Percentiles rank a stretch among this genome's conserved stretches.
Evolutionary conservation across 2,113 vertebrate species (phyloP).

Genomic region (Actenoides lindsayi): DNA sequence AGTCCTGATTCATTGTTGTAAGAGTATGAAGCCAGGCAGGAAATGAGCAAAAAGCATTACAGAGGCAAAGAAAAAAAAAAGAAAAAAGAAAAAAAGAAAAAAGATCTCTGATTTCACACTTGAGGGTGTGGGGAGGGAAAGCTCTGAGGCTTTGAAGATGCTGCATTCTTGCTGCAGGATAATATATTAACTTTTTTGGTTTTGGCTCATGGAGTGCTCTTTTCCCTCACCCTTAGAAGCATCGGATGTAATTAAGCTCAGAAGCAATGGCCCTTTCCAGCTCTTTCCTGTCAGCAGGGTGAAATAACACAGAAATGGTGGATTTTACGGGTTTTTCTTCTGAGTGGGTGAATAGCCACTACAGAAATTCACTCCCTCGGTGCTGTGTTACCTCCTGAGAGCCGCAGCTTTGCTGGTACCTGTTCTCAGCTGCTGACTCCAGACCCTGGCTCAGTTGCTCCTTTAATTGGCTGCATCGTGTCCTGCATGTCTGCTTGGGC

Average conservation of each 20-base stretch:
- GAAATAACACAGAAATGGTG: not conserved
- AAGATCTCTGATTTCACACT: slow-evolving; percentile 21
- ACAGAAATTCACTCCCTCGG: not conserved
- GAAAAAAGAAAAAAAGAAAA: not conserved
- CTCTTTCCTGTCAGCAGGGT: not conserved
- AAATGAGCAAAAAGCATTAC: slow-evolving; percentile 25
- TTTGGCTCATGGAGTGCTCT: not conserved
- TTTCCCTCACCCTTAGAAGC: not conserved
- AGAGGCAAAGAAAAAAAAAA: not conserved
- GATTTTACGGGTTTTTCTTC: not conserved
- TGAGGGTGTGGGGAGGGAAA: not conserved
- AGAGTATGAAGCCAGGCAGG: not conserved
- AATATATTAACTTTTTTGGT: not conserved
- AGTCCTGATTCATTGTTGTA: not conserved
- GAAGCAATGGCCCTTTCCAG: not conserved
- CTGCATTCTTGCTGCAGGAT: not conserved
- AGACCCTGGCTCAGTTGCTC: not conserved
- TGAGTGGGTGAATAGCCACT: not conserved
- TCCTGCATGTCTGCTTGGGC: not conserved
- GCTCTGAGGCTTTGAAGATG: slow-evolving; percentile 35
- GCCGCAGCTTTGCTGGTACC: not conserved
- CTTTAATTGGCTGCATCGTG: not conserved
- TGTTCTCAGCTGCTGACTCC: not conserved
- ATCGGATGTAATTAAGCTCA: slow-evolving; percentile 1
- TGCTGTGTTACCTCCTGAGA: not conserved